These are phyloP conservation scores for Potorous gilbertii DNA, from an alignment of 2,797 vertebrate species.

Conservation along the genomic window DNA sequence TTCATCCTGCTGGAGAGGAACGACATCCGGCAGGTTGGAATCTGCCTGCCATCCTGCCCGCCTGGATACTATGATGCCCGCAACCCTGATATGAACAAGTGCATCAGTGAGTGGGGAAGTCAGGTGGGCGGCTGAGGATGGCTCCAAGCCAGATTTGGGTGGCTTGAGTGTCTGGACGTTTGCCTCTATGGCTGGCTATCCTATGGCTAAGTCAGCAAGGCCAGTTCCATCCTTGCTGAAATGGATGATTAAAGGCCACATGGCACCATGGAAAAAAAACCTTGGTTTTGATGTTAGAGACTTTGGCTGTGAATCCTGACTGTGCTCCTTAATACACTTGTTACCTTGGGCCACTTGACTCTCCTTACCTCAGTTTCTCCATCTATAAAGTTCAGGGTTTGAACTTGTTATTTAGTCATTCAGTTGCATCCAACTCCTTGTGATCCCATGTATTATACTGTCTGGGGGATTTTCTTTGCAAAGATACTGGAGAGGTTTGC, in stretches of 20 bases:
- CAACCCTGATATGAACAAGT: slow-evolving; percentile 98
- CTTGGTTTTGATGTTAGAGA: neutral
- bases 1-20: slow-evolving; percentile 98
- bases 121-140: neutral
- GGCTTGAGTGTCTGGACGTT: neutral
- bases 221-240: neutral
- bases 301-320: neutral
- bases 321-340: neutral
- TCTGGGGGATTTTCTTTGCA: neutral
- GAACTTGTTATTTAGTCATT: neutral
- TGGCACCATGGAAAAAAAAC: neutral
- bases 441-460: neutral
- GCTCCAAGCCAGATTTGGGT: neutral
- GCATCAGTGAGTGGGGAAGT: slow-evolving; percentile 91
- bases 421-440: neutral
- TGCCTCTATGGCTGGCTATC: neutral
- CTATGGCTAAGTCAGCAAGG: neutral
- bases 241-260: neutral
- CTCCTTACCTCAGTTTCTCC: neutral
- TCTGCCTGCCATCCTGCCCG: slow-evolving; percentile 96
- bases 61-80: slow-evolving; percentile 97
- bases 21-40: slow-evolving; percentile 95
- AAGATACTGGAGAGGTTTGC: neutral
- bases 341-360: neutral
- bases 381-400: neutral